These are phyloP conservation scores for Prionace glauca DNA, from an alignment of 2,797 vertebrate genomes.

Conservation along the genomic window DNA sequence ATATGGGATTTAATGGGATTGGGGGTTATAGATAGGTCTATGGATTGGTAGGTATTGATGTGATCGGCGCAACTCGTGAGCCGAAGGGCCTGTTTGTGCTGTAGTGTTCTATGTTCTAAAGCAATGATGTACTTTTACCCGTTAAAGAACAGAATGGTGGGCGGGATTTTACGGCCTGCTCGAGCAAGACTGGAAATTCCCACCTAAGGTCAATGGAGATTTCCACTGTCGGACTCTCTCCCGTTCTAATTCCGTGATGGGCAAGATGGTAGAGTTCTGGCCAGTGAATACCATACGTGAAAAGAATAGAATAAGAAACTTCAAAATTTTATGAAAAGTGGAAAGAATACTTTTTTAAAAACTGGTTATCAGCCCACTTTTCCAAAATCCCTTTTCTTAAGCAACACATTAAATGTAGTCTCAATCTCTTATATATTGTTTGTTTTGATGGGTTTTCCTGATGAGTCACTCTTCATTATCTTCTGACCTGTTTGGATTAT, in stretches of 20 bases:
- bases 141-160: not conserved
- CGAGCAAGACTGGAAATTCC: too few relatives aligned
- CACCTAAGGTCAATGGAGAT: too few relatives aligned
- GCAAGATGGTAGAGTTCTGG: too few relatives aligned
- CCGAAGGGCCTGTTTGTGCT: too few relatives aligned
- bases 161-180: too few relatives aligned
- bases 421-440: not conserved
- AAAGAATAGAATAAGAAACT: not conserved
- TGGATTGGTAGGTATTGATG: too few relatives aligned
- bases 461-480: not conserved
- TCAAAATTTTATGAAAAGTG: not conserved
- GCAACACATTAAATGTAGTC: not conserved
- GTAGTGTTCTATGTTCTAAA: not conserved
- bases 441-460: not conserved
- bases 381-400: not conserved
- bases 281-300: too few relatives aligned
- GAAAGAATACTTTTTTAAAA: not conserved
- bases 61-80: too few relatives aligned
- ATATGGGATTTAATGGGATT: too few relatives aligned
- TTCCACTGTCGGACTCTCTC: too few relatives aligned
- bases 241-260: too few relatives aligned
- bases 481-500: not conserved
- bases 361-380: not conserved
- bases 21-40: too few relatives aligned
- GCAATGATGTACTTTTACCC: not conserved